Evolutionary conservation across 2,888 invertebrate species (phyloP).

Genomic region (Ceraclea dissimilis): DNA sequence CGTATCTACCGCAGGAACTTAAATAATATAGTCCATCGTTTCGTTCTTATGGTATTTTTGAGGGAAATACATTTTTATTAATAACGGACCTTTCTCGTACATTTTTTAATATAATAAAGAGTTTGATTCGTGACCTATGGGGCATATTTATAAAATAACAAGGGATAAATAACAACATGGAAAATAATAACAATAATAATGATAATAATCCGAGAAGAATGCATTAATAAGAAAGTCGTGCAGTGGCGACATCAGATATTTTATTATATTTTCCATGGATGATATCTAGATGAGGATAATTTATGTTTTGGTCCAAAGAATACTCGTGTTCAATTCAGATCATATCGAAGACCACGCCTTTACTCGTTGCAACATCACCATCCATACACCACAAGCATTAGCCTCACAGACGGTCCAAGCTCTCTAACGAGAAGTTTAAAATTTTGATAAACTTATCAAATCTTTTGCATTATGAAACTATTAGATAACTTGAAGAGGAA

Average conservation of each 20-base stretch:
- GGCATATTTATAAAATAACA: neutral
- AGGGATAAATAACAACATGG: slow-evolving; percentile 1
- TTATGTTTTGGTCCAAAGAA: slow-evolving; percentile 12
- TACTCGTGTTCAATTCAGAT: slow-evolving; percentile 15
- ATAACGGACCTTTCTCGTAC: too few species aligned
- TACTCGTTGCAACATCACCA: slow-evolving; percentile 1
- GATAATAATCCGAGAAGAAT: slow-evolving; percentile 2
- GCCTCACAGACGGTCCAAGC: neutral
- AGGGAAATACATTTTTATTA: too few species aligned
- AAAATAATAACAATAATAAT: neutral
- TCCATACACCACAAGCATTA: neutral
- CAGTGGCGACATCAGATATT: slow-evolving; percentile 6
- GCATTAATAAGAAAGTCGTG: slow-evolving; percentile 1
- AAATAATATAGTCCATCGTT: too few species aligned
- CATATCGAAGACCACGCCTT: slow-evolving; percentile 15
- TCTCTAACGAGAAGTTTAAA: neutral
- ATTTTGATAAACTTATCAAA: neutral
- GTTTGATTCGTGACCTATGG: neutral
- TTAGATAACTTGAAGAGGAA: neutral
- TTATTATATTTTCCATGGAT: slow-evolving; percentile 6
- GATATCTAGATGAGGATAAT: slow-evolving; percentile 12
- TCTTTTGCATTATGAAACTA: neutral
- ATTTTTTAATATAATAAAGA: neutral
- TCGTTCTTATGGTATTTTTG: too few species aligned
- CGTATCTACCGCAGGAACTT: too few species aligned